Percentiles rank a stretch among this genome's conserved stretches.
phyloP scores from a whole-genome alignment of 1,140 invertebrate genomes.

The Philopotamus ludificatus region DNA sequence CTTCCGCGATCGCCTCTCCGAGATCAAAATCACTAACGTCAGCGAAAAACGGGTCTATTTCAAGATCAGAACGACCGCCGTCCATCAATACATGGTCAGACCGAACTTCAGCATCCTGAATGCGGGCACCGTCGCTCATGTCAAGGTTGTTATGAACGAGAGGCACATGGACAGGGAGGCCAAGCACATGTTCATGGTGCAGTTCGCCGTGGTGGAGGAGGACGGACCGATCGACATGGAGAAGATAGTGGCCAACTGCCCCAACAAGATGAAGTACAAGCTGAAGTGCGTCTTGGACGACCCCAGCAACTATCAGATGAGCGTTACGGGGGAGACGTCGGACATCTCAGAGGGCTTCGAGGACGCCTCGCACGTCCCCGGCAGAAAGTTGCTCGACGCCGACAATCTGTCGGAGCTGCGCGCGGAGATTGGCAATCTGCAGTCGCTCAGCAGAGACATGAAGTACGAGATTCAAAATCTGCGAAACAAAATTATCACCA shows the following conservation, averaged over 20 bases:
- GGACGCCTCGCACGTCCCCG: background rate
- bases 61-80: slow-evolving; percentile 97
- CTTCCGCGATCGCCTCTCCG: slow-evolving; percentile 70
- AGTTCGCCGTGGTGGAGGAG: slow-evolving; percentile 78
- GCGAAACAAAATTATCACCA: no score
- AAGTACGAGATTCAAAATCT: no score
- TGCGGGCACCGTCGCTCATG: slow-evolving; percentile 64
- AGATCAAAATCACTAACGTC: slow-evolving; percentile 83
- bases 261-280: background rate
- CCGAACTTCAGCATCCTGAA: slow-evolving; percentile 88
- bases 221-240: slow-evolving; percentile 50
- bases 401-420: no score
- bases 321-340: background rate
- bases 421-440: no score
- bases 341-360: background rate
- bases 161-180: slow-evolving; percentile 86
- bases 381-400: background rate
- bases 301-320: background rate
- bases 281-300: background rate
- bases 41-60: slow-evolving; percentile 79
- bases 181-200: slow-evolving; percentile 98
- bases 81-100: slow-evolving; percentile 93
- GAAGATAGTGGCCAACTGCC: background rate
- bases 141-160: slow-evolving; percentile 86
- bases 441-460: no score